Evolutionary conservation across 2,113 vertebrate genomes (phyloP).

Genomic region (Psilopogon haemacephalus): DNA sequence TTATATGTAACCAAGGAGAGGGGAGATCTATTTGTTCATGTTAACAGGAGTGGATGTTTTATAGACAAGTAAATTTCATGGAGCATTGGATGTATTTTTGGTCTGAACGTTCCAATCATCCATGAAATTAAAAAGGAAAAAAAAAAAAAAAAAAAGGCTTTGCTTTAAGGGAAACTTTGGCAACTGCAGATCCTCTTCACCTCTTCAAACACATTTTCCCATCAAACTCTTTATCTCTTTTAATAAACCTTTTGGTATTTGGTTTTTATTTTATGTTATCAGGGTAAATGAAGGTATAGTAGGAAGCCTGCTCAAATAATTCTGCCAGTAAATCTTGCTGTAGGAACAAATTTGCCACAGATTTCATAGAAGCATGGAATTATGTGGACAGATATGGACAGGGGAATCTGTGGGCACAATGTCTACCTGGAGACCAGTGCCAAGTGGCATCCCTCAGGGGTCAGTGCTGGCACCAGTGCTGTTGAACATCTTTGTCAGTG

Average conservation of each 20-base stretch:
- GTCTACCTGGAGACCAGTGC: too few species aligned
- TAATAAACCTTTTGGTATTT: background rate
- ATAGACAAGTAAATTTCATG: conserved; percentile 72
- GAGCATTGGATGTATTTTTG: conserved; percentile 57
- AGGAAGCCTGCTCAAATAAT: background rate
- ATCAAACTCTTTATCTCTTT: background rate
- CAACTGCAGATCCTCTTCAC: conserved; percentile 4
- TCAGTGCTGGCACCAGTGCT: too few species aligned
- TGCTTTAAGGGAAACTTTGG: conserved; percentile 9
- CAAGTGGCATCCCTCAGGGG: too few species aligned
- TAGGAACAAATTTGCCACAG: too few species aligned
- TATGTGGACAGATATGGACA: too few species aligned
- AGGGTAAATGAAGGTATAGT: background rate
- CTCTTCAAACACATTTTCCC: background rate
- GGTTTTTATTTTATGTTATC: background rate
- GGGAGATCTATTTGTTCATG: conserved; percentile 54
- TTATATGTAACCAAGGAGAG: conserved; percentile 55
- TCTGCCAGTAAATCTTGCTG: background rate
- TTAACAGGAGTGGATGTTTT: conserved; percentile 63
- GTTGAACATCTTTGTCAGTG: too few species aligned
- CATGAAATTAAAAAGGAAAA: conserved; percentile 73
- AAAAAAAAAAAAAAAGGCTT: conserved; percentile 4
- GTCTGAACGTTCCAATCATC: conserved; percentile 63
- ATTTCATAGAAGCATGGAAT: too few species aligned
- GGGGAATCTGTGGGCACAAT: too few species aligned